A percentile compares a stretch with the other conserved stretches of the same genome.
These are phyloP conservation scores for Cryptops parisi DNA, from an alignment of 2,888 invertebrate species.

Conservation along the genomic window DNA sequence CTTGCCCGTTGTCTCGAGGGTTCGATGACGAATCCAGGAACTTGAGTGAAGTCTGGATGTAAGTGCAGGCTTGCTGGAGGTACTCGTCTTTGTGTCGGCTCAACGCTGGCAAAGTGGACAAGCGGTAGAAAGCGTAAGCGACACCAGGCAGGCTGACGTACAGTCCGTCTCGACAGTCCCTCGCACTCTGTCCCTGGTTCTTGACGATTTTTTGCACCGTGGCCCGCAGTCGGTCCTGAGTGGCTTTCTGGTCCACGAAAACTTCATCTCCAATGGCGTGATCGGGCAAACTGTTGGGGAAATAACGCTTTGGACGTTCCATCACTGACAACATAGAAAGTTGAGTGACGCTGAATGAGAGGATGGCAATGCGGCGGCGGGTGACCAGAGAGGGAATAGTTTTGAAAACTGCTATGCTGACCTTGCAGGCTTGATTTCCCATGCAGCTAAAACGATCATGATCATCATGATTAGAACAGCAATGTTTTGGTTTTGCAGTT, in stretches of 20 bases:
- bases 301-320: constrained; percentile 7
- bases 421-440: too few species aligned
- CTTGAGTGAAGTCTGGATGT: constrained; percentile 46
- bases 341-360: too few species aligned
- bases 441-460: too few species aligned
- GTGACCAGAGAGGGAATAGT: too few species aligned
- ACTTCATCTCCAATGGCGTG: constrained; percentile 5
- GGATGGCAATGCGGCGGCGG: too few species aligned
- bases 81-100: constrained; percentile 34
- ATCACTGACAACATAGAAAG: too few species aligned
- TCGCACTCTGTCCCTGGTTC: constrained; percentile 22
- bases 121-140: constrained; percentile 57
- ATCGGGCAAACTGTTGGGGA: constrained; percentile 3
- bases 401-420: too few species aligned
- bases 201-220: background rate
- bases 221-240: background rate
- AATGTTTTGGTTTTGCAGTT: too few species aligned
- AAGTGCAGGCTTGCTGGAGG: constrained; percentile 45
- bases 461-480: too few species aligned
- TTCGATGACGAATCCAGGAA: constrained; percentile 30
- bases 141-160: constrained; percentile 57
- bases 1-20: constrained; percentile 37
- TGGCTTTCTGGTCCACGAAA: background rate
- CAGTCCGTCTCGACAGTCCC: constrained; percentile 42
- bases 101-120: constrained; percentile 41